Evolutionary conservation across 2,113 vertebrate species (phyloP), one percentile per base, ranked within the genome.

Genomic region (Aptenodytes forsteri): DNA sequence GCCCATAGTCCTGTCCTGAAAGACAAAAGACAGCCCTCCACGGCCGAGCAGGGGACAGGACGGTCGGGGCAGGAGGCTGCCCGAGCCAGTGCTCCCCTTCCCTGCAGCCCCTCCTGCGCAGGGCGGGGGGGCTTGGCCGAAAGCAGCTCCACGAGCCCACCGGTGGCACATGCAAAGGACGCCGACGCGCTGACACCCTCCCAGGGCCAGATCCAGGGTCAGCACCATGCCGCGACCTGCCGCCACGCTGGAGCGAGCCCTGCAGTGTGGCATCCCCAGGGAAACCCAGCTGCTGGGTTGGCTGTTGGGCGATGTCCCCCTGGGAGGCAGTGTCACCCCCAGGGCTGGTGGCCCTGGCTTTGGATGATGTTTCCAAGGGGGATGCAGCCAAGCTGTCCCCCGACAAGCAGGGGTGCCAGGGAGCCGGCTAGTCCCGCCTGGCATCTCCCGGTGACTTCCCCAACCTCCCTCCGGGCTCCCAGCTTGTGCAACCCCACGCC

Each of bases 401-500:
- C 4, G 3, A 7, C 34, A 70, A 42, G 23, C 36, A 36, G n/a
- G 46, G 29, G 55, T 52, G 49, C 64, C n/a, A 12, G 59, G 17
- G 34, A n/a, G 52, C 23, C 9, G 11, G 15, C 47, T 13, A 27
- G 40, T 69, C 77, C 89, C 0, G 0, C 26, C 40, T 70, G 75
- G 55, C 6, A 3, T 61, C 29, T 85, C 40, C 66, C 36, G 4
- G 81, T 62, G 91, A 77, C 64, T 54, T 76, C 22, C 72, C 49
- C 49, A 94, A 1, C 5, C 40, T 56, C 44, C 55, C 49, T 23
- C 11, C 0, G 1, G 65, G 81, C 64, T 77, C 64, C 56, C 56
- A 9, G 73, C 83, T 94, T 90, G 81, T 75, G 78, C 88, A 91
- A 93, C 40, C 46, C 82, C 61, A 92, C 26, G n/a, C 94, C 88